Evolutionary conservation across 2,888 invertebrate genomes (phyloP), one percentile per base, ranked within the genome.

Genomic region (Scaptomyza parva): DNA sequence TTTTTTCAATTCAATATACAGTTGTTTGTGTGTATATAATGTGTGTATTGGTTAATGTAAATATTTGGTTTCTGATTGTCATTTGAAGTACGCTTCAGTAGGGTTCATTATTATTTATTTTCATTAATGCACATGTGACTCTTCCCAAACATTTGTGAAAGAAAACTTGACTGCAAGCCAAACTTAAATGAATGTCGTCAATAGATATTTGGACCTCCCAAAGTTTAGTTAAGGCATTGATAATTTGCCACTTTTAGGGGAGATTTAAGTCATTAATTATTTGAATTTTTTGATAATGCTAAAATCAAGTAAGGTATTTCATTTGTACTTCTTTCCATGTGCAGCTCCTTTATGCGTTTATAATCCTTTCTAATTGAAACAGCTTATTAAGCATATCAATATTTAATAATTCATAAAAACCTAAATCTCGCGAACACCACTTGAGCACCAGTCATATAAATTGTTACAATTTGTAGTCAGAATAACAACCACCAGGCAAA

Each of bases 61-160:
- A 84, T 83, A 88, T 84, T 88, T 82, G 64, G 64, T 51, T 53
- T 70, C 68, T 86, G 71, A 84, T 86, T 88, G 88, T 79, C 84
- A 83, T 79, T 83, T 88, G 67, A 83, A 84, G 88, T 59, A 65
- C 60, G 68, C 85, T 69, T 65, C 57, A 43, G 44, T 65, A 58
- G 58, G 76, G 76, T 70, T 71, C 48, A 72, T 81, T 85, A 73
- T 81, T 62, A 55, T 69, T 30, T 35, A 69, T 30, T 35, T 63
- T 70, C 54, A 45, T 57, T 57, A 37, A n/a, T 35, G 22, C 30
- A 52, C 24, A 65, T 70, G 40, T 51, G 62, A 26, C 40, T 53
- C 37, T 9, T 37, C 3, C 60, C 52, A 24, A 40, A 47, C 14
- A 43, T 43, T 28, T 11, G 33, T 33, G 8, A 12, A 33, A 41